Conservation (phyloP, 2,888 invertebrate genomes). For the Crepidodera aurea region DNA sequence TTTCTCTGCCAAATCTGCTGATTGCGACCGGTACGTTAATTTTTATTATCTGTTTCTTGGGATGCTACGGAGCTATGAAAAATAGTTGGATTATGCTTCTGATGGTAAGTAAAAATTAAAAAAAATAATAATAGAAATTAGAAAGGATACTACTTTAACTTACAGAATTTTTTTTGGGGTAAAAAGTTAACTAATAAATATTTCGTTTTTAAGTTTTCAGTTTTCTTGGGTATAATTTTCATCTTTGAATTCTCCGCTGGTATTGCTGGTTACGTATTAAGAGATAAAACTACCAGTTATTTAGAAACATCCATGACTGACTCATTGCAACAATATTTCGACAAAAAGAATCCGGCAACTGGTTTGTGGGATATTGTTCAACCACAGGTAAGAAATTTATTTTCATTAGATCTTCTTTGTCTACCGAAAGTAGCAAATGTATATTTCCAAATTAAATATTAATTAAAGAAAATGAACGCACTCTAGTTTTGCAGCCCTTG, state of each 20-base stretch:
- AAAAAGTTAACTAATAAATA: too few species aligned
- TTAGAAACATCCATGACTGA: conserved; percentile 72
- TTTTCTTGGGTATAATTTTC: conserved; percentile 80
- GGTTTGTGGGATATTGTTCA: conserved; percentile 85
- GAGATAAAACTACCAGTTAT: conserved; percentile 70
- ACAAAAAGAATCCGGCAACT: conserved; percentile 56
- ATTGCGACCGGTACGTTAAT: conserved; percentile 90
- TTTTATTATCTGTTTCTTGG: conserved; percentile 92
- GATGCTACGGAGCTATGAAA: conserved; percentile 94
- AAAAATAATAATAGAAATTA: too few species aligned
- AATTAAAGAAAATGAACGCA: too few species aligned
- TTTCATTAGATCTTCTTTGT: neutral
- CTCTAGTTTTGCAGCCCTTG: too few species aligned
- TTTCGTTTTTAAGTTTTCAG: conserved; percentile 72
- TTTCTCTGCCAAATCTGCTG: conserved; percentile 84
- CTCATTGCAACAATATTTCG: conserved; percentile 64
- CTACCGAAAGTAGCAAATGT: too few species aligned
- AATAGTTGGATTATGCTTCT: conserved; percentile 95
- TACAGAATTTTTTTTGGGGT: too few species aligned
- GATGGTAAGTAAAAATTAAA: conserved; percentile 82
- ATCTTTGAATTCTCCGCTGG: conserved; percentile 86
- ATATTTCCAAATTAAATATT: too few species aligned
- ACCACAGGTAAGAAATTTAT: conserved; percentile 69
- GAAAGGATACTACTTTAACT: too few species aligned
- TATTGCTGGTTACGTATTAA: conserved; percentile 80